phyloP scores from a whole-genome alignment of 2,113 vertebrate genomes.

The Zosterops borbonicus region DNA sequence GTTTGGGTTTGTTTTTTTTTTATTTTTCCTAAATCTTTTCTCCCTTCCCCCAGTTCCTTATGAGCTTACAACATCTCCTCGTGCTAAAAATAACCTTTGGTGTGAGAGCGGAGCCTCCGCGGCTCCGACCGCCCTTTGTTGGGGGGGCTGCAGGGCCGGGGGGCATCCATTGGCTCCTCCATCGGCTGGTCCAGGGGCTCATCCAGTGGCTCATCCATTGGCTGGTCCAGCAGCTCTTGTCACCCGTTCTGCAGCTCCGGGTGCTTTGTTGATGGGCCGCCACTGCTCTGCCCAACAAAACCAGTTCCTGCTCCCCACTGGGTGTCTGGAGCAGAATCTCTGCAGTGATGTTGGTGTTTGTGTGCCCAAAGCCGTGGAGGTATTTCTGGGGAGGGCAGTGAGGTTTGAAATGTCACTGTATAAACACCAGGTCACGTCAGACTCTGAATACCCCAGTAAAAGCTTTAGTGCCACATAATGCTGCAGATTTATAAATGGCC shows the following conservation, averaged over 20 bases:
- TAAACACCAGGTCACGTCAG: neutral
- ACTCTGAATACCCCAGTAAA: neutral
- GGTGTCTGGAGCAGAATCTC: neutral
- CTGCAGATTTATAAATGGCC: neutral
- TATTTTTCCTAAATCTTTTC: neutral
- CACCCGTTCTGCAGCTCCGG: fast-evolving
- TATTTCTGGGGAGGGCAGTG: neutral
- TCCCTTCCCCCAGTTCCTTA: neutral
- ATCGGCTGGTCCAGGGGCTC: too few relatives aligned
- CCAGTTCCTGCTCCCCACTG: fast-evolving
- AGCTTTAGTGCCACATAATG: neutral
- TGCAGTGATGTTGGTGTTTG: neutral
- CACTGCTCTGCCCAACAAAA: neutral
- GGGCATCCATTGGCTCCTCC: neutral
- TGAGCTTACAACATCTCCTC: neutral
- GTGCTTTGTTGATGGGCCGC: fast-evolving
- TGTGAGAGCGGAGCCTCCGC: fast-evolving
- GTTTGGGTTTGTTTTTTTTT: neutral
- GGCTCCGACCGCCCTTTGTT: neutral
- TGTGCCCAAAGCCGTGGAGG: neutral
- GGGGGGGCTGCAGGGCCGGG: fast-evolving
- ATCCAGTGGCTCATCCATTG: too few relatives aligned
- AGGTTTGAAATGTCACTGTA: neutral
- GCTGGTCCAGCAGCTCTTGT: fast-evolving
- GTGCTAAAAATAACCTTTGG: neutral